A percentile compares a stretch with the other conserved stretches of the same genome.
Conservation (phyloP, 2,797 vertebrate genomes). For the Myripristis jacobus region DNA sequence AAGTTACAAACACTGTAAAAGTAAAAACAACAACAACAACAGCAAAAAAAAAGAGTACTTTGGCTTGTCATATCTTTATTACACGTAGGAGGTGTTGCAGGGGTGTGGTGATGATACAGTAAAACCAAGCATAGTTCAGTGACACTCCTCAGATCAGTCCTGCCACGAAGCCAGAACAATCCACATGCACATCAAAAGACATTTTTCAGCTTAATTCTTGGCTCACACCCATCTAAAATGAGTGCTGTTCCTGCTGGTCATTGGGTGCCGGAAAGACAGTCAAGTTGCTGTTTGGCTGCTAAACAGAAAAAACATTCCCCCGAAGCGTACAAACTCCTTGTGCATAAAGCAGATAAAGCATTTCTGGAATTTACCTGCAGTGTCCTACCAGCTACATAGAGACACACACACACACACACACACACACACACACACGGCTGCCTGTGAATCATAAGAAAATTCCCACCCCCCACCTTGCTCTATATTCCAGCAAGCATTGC, state of each 20-base stretch:
- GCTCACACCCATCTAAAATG: background rate
- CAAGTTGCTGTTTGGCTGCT: background rate
- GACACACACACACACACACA: background rate
- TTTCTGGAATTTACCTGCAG: background rate
- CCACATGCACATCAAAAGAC: background rate
- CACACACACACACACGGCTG: background rate
- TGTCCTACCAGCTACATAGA: background rate
- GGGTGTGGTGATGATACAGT: conserved; percentile 38
- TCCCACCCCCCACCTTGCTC: conserved; percentile 34
- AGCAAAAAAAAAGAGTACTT: conserved; percentile 16
- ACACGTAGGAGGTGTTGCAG: conserved; percentile 32
- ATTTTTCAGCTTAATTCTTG: background rate
- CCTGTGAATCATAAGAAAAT: conserved; percentile 60
- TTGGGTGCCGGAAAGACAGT: background rate
- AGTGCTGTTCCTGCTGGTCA: conserved; percentile 10
- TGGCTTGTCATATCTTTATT: background rate
- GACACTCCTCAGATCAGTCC: background rate
- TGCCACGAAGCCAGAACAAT: conserved; percentile 13
- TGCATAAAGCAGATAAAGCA: background rate
- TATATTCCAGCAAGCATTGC: conserved; percentile 16
- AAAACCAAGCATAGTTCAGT: conserved; percentile 24
- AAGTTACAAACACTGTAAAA: conserved; percentile 19
- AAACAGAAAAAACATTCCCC: background rate
- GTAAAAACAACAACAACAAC: too few relatives aligned
- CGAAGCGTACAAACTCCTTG: background rate